These are phyloP conservation scores for Microtus californicus DNA, from an alignment of 2,797 vertebrate genomes.

Conservation along the genomic window DNA sequence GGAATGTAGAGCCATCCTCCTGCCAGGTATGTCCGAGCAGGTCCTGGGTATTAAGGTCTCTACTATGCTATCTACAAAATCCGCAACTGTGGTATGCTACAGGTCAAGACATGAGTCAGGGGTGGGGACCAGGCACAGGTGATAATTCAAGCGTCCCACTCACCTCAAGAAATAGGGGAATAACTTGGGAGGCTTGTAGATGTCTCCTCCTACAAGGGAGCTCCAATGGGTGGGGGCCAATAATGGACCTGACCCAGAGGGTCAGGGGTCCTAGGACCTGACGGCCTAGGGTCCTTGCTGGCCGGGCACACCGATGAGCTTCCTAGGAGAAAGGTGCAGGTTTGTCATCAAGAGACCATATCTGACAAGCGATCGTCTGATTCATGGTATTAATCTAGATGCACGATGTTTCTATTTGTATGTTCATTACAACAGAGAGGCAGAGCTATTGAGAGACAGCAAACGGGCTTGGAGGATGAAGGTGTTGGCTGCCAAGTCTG, in stretches of 20 bases:
- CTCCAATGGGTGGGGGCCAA: neutral
- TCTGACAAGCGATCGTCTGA: no score
- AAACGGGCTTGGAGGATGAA: no score
- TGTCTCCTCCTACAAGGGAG: neutral
- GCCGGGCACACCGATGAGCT: neutral
- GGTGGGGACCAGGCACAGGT: neutral
- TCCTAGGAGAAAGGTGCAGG: neutral
- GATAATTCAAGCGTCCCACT: neutral
- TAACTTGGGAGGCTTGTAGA: neutral
- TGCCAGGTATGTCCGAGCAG: no score
- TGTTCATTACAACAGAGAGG: no score
- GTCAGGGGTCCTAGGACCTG: neutral
- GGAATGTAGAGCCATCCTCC: neutral
- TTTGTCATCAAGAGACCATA: neutral
- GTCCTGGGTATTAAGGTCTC: neutral
- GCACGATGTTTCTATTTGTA: no score
- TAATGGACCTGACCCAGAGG: neutral
- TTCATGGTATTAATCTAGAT: no score
- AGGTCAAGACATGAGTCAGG: neutral
- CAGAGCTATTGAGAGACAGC: no score
- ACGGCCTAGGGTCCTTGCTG: neutral
- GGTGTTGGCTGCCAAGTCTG: no score
- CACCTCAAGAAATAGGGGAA: neutral
- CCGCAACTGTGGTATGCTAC: neutral
- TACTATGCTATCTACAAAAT: neutral